Conservation (phyloP, 1,140 invertebrate genomes). For the Dolichoris vasculosae region DNA sequence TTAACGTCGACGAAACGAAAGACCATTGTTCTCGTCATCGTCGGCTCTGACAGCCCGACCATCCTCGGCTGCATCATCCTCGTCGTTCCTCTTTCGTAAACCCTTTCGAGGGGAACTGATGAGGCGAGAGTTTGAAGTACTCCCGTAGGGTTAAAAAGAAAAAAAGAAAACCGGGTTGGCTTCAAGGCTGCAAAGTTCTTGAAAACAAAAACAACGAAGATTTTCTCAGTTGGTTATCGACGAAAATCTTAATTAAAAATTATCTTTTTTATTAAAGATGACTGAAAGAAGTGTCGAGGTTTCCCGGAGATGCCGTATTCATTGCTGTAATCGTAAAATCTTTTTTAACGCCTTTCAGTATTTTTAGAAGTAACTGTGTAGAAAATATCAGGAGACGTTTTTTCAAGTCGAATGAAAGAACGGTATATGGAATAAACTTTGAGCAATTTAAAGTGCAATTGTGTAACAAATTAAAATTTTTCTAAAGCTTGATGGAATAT, state of each 20-base stretch:
- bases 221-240: slow-evolving; percentile 22
- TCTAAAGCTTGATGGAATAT: not conserved
- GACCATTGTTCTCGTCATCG: slow-evolving; percentile 17
- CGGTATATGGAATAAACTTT: not conserved
- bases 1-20: slow-evolving; percentile 23
- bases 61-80: not conserved
- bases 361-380: not conserved
- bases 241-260: slow-evolving; percentile 40
- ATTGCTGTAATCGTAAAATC: not conserved
- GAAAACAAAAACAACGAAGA: slow-evolving; percentile 25
- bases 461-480: not conserved
- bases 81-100: not conserved
- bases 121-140: not conserved
- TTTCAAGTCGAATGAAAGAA: not conserved
- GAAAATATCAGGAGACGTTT: not conserved
- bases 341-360: not conserved
- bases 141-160: not conserved
- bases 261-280: slow-evolving; percentile 8
- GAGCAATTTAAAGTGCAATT: not conserved
- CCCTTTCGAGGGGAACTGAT: slow-evolving; percentile 22
- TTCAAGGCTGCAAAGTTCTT: not conserved
- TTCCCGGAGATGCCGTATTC: not conserved
- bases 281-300: not conserved
- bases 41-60: not conserved
- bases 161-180: not conserved